A percentile compares a stretch with the other conserved stretches of the same genome.
phyloP scores from a whole-genome alignment of 2,797 vertebrate genomes.

The Leptatherina wallacei region DNA sequence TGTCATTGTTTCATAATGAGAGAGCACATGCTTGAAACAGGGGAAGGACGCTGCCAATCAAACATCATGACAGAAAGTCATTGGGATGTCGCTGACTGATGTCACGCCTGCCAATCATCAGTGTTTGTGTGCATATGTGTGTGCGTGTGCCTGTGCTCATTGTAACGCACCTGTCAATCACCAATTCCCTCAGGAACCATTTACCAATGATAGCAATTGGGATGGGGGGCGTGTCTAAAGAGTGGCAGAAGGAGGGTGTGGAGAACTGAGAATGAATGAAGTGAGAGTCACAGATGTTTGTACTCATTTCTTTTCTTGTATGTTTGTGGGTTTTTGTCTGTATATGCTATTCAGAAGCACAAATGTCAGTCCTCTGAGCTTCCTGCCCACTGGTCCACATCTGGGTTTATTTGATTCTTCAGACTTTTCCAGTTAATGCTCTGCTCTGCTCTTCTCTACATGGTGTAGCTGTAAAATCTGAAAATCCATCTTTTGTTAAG shows the following conservation, averaged over 20 bases:
- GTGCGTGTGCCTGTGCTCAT: constrained; percentile 10
- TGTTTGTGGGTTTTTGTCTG: constrained; percentile 39
- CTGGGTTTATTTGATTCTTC: neutral
- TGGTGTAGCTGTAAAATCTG: neutral
- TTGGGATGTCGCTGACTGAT: constrained; percentile 74
- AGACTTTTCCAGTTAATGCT: neutral
- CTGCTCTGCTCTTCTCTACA: neutral
- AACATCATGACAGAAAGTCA: constrained; percentile 75
- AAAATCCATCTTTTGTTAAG: no score
- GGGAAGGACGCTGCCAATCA: constrained; percentile 69
- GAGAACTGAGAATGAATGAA: constrained; percentile 38
- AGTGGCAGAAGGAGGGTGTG: constrained; percentile 33
- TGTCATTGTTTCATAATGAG: constrained; percentile 78
- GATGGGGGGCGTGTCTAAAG: constrained; percentile 48
- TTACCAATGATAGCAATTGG: constrained; percentile 45
- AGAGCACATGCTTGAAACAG: constrained; percentile 57
- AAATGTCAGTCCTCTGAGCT: constrained; percentile 40
- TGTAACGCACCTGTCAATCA: constrained; percentile 53
- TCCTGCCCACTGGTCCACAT: neutral
- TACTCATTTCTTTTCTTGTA: constrained; percentile 34
- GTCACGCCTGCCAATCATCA: constrained; percentile 72
- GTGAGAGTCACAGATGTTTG: constrained; percentile 68
- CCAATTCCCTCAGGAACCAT: constrained; percentile 43
- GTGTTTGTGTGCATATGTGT: constrained; percentile 4
- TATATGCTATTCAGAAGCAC: constrained; percentile 7